Base-by-base conservation (phyloP, 2,113 vertebrate genomes). In the Promerops cafer region DNA sequence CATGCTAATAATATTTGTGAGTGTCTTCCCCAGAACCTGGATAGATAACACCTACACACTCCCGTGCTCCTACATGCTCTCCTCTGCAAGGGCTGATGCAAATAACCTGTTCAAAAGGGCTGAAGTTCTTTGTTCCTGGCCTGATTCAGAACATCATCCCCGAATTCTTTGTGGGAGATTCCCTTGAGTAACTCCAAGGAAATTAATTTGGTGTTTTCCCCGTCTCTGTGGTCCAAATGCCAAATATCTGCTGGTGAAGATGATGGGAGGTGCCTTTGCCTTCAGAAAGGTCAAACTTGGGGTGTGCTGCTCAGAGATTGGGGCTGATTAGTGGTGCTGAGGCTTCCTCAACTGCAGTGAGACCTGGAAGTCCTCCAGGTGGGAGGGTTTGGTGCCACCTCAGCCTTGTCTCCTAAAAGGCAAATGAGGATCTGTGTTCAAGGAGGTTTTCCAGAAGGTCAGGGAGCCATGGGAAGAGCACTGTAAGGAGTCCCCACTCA, bases 1-100 rank as follows among this genome's bases (percentile, higher is more conserved):
- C 91, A 69, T 64, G 75, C 60, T 94, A 95, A 96, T 95, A 95
- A 91, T 87, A 74, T 96, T 95, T 94, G 93, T 83, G 92, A 96
- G 80, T 95, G 93, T 96, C 92, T 93, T 95, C 65, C 95, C 87
- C 75, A 87, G 87, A 82, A 96, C 17, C 78, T 53, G 71, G 56
- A 83, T 2, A 91, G 94, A 93, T 95, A 97, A 95, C 89, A 89
- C 94, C 96, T 80, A 60, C 42, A 4, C 71, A 87, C 39, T 72
- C 39, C 65, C 0, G 0, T 0, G 16, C 53, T 94, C 39, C 89
- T 93, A 78, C 70, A 56, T 11, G 52, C 56, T 89, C 87, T 91
- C 77, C 77, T 96, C 69, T 84, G 94, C 72, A 49, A 84, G 64
- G 93, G 40, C 69, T 92, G 93, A 60, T 78, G 94, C 49, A 87